Evolutionary conservation across 1,140 invertebrate species (phyloP), one percentile per base, ranked within the genome.

Genomic region (Acromyrmex heyeri): DNA sequence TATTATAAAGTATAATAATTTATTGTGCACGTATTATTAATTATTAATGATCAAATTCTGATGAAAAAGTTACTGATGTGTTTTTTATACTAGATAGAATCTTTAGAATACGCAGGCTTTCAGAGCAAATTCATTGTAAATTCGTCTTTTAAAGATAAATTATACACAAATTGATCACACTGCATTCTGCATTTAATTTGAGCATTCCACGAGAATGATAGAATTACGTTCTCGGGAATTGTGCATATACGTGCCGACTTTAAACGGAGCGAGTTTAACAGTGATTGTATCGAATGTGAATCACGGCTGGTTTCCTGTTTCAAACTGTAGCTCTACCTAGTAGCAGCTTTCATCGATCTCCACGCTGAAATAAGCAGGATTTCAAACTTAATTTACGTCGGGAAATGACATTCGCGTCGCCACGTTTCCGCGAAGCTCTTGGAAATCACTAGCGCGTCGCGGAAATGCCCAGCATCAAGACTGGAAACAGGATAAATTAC

Each of bases 401-500:
- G 88, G 86, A 89, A 90, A 90, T 87, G 87, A 90, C 87, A 69
- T 85, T 90, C 89, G 87, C 88, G 81, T 90, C 81, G 75, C 82
- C 78, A 77, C 70, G 72, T 86, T 92, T 89, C 87, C 69, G 87
- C 73, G 83, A 88, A 83, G 57, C 82, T 83, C 86, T 90, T 76
- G 79, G 87, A 90, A 91, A 92, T 86, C 89, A 85, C 88, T 65
- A 62, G 69, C 85, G 85, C 81, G 90, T 27, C 69, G 86, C 83
- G 91, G 90, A 91, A 91, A 92, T 87, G 87, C 69, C 79, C 69
- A 57, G 78, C 77, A 75, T 86, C 81, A 86, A 87, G 87, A 86
- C 85, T 89, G 87, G 88, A 91, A 92, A 92, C 85, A 88, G 79
- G 87, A 88, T 91, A 91, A 91, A 93, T 92, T 92, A 93, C 86